These are phyloP conservation scores for Mallotus villosus DNA, from an alignment of 2,797 vertebrate species.

Conservation along the genomic window DNA sequence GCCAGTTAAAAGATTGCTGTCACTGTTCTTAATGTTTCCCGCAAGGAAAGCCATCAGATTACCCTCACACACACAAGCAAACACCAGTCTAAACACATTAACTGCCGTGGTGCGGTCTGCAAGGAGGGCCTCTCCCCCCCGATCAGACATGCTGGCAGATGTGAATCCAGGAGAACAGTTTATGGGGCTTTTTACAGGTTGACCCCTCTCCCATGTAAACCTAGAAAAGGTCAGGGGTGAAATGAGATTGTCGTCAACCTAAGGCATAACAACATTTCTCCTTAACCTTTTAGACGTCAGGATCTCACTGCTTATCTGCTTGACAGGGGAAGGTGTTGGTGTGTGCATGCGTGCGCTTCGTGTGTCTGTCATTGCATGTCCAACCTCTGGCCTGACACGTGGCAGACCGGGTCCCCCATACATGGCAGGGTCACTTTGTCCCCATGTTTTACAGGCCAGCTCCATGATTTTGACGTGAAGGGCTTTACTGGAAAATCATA, in stretches of 20 bases:
- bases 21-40: constrained; percentile 36
- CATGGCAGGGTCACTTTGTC: constrained; percentile 14
- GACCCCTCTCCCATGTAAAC: background rate
- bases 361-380: background rate
- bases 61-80: constrained; percentile 35
- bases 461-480: background rate
- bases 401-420: background rate
- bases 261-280: constrained; percentile 15
- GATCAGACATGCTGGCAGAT: constrained; percentile 29
- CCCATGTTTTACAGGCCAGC: constrained; percentile 1
- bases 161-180: constrained; percentile 21
- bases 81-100: constrained; percentile 35
- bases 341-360: background rate
- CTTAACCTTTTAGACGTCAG: background rate
- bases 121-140: constrained; percentile 36
- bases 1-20: constrained; percentile 43
- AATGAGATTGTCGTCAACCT: background rate
- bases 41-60: constrained; percentile 42
- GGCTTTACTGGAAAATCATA: constrained; percentile 8
- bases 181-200: background rate
- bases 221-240: constrained; percentile 3
- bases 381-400: constrained; percentile 3
- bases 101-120: background rate
- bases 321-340: constrained; percentile 7
- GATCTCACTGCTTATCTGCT: background rate